phyloP scores from a whole-genome alignment of 2,888 invertebrate genomes.

The Drepana falcataria region DNA sequence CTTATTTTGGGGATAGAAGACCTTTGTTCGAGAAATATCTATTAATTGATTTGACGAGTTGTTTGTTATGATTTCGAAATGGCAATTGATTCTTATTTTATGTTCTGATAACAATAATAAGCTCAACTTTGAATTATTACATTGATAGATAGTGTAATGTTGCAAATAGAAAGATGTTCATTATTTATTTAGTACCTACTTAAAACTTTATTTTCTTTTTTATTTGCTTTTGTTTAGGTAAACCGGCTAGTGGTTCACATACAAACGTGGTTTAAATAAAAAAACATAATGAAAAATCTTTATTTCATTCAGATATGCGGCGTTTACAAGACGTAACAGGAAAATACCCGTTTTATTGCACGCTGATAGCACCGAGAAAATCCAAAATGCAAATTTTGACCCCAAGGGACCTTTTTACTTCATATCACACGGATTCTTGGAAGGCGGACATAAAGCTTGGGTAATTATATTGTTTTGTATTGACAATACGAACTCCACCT shows the following conservation, averaged over 20 bases:
- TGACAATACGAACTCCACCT: neutral
- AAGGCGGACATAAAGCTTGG: conserved; percentile 90
- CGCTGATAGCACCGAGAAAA: conserved; percentile 82
- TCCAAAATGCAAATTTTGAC: conserved; percentile 81
- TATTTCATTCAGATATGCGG: conserved; percentile 63
- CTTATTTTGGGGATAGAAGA: conserved; percentile 32
- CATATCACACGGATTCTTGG: conserved; percentile 92
- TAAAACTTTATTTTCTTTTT: too few relatives aligned
- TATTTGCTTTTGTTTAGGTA: too few relatives aligned
- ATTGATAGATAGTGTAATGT: too few relatives aligned
- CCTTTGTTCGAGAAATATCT: conserved; percentile 26
- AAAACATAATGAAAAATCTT: conserved; percentile 4
- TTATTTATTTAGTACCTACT: too few relatives aligned
- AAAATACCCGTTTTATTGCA: conserved; percentile 81
- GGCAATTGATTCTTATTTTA: too few relatives aligned
- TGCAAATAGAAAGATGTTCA: too few relatives aligned
- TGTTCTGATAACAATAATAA: too few relatives aligned
- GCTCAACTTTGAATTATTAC: too few relatives aligned
- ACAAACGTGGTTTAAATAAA: too few relatives aligned
- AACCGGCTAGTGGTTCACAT: too few relatives aligned
- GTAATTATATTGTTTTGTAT: conserved; percentile 54
- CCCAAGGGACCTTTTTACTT: conserved; percentile 83
- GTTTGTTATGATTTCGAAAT: conserved; percentile 1
- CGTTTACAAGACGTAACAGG: conserved; percentile 76
- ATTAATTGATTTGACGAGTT: neutral